Percentiles rank a stretch among this genome's conserved stretches.
Evolutionary conservation across 2,113 vertebrate genomes (phyloP).

Genomic region (Circaetus cinerascens): DNA sequence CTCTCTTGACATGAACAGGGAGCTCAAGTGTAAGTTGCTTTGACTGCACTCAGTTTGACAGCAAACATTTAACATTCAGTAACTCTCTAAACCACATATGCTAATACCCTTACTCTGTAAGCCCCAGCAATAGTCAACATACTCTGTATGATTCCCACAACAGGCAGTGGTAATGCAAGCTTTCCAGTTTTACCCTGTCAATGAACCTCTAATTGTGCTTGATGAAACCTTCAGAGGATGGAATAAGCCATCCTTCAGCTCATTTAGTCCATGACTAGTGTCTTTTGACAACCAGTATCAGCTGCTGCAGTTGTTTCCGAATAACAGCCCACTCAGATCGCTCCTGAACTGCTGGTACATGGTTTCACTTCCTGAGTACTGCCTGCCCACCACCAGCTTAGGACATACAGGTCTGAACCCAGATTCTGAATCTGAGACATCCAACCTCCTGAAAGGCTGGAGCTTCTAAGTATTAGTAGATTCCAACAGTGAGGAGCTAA

Average conservation of each 20-base stretch:
- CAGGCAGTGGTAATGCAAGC: neutral
- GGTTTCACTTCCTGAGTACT: neutral
- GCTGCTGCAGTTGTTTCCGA: neutral
- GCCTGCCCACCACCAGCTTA: neutral
- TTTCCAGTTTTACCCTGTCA: neutral
- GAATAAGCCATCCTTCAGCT: neutral
- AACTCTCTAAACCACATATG: neutral
- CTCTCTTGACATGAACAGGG: accelerated
- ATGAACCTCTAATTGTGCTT: neutral
- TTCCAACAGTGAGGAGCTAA: neutral
- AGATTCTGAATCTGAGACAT: neutral
- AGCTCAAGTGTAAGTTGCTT: neutral
- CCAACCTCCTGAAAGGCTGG: neutral
- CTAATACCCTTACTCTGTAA: neutral
- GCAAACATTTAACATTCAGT: neutral
- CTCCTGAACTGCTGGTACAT: neutral
- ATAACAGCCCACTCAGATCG: neutral
- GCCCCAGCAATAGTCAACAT: neutral
- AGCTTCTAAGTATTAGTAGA: neutral
- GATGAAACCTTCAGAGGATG: neutral
- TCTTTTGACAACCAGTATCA: neutral
- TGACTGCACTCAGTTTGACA: neutral
- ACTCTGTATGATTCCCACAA: neutral
- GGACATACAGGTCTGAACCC: neutral
- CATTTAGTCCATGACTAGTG: neutral